Conservation (phyloP, 2,888 invertebrate genomes). For the Drosophila fungiperda region DNA sequence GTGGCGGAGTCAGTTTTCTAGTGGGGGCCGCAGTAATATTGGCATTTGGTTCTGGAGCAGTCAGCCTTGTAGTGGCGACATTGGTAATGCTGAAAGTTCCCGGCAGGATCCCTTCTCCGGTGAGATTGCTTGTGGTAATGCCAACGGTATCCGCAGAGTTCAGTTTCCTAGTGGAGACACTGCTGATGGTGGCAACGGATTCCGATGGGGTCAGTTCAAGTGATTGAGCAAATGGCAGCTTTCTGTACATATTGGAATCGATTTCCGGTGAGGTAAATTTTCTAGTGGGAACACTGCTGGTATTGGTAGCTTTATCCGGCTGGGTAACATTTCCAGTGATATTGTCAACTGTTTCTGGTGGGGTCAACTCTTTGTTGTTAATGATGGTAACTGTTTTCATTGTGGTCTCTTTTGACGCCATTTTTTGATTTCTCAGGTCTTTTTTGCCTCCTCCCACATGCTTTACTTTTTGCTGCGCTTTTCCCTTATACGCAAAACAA, state of each 20-base stretch:
- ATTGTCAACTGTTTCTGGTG: neutral
- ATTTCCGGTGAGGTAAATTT: neutral
- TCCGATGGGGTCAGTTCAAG: neutral
- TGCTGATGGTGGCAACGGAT: neutral
- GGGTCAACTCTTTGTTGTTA: neutral
- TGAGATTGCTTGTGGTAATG: neutral
- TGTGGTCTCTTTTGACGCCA: neutral
- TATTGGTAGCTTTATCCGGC: neutral
- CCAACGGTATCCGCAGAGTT: neutral
- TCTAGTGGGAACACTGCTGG: neutral
- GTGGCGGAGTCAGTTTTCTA: slow-evolving; percentile 42
- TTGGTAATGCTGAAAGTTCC: neutral
- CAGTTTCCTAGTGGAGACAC: neutral
- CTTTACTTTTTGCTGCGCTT: neutral
- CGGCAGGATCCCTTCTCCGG: neutral
- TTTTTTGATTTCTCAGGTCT: too few relatives aligned
- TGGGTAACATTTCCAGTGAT: neutral
- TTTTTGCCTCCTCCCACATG: neutral
- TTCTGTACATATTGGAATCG: neutral
- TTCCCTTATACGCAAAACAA: slow-evolving; percentile 27
- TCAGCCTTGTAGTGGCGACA: neutral
- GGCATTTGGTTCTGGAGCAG: neutral
- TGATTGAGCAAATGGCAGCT: neutral
- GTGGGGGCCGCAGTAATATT: neutral
- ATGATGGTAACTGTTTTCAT: neutral